Evolutionary conservation across 2,113 vertebrate genomes (phyloP).

Genomic region (Phasianus colchicus): DNA sequence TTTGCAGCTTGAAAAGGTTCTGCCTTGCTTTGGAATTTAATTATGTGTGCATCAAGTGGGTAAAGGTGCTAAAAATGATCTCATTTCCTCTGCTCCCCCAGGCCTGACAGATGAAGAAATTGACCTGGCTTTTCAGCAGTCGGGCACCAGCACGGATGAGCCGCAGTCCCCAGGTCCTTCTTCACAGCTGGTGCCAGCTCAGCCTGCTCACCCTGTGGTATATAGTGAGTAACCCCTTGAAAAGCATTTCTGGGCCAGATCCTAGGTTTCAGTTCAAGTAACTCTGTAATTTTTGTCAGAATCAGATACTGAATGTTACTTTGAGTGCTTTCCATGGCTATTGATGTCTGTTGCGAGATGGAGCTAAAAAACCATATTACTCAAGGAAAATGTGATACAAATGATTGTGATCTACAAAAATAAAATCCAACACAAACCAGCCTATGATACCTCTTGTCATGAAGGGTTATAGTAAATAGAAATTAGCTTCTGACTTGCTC

Average conservation of each 20-base stretch:
- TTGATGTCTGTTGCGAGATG: background rate
- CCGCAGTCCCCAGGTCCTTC: conserved; percentile 73
- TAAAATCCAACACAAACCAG: background rate
- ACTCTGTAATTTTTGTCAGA: background rate
- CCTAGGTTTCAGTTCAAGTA: background rate
- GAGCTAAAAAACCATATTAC: background rate
- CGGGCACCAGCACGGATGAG: conserved; percentile 85
- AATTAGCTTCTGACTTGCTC: background rate
- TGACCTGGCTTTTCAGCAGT: conserved; percentile 93
- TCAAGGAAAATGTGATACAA: background rate
- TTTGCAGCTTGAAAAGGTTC: conserved; percentile 44
- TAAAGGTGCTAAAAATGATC: conserved; percentile 63
- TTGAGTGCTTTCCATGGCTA: background rate
- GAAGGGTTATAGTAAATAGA: background rate
- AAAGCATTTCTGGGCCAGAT: background rate
- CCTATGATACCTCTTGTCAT: background rate
- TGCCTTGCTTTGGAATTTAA: conserved; percentile 32
- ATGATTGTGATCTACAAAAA: background rate
- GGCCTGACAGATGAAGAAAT: conserved; percentile 96
- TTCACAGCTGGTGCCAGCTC: conserved; percentile 71
- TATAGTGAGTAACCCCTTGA: conserved; percentile 82
- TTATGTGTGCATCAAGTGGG: conserved; percentile 45
- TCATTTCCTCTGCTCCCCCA: conserved; percentile 77
- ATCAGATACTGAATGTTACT: background rate
- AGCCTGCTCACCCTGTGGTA: conserved; percentile 75